Percentiles rank a stretch among this genome's conserved stretches.
phyloP scores from a whole-genome alignment of 2,888 invertebrate species.

The Tineola bisselliella region DNA sequence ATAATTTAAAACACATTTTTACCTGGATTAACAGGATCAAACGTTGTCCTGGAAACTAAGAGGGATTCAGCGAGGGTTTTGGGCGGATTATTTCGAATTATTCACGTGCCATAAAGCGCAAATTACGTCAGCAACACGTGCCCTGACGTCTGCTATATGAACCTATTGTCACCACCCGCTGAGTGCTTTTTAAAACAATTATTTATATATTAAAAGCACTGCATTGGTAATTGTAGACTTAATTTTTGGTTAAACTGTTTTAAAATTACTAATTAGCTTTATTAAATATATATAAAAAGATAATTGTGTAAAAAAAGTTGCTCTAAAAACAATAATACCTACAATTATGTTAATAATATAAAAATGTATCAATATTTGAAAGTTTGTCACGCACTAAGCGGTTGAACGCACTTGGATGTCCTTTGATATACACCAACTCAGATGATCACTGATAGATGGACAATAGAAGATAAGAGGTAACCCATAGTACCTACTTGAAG shows the following conservation, averaged over 20 bases:
- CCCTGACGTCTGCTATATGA: conserved; percentile 40
- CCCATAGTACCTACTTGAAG: too few relatives aligned
- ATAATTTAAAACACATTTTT: conserved; percentile 36
- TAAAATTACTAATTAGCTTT: not conserved
- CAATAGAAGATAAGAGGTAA: too few relatives aligned
- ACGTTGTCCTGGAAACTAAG: conserved; percentile 40
- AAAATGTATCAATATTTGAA: too few relatives aligned
- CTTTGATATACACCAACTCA: too few relatives aligned
- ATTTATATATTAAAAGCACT: not conserved
- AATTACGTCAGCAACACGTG: conserved; percentile 57
- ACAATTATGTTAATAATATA: too few relatives aligned
- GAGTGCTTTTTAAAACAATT: conserved; percentile 5
- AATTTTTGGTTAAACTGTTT: not conserved
- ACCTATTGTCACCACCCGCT: conserved; percentile 9
- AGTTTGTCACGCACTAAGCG: too few relatives aligned
- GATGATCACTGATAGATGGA: too few relatives aligned
- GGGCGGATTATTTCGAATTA: conserved; percentile 53
- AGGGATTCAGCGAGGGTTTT: conserved; percentile 18
- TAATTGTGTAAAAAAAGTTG: too few relatives aligned
- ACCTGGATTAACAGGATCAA: conserved; percentile 49
- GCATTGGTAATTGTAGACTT: not conserved
- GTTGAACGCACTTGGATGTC: too few relatives aligned
- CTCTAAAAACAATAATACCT: too few relatives aligned
- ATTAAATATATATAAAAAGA: too few relatives aligned
- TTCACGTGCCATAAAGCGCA: conserved; percentile 62